Base-by-base conservation (phyloP, 2,797 vertebrate genomes). In the Vespertilio murinus region DNA sequence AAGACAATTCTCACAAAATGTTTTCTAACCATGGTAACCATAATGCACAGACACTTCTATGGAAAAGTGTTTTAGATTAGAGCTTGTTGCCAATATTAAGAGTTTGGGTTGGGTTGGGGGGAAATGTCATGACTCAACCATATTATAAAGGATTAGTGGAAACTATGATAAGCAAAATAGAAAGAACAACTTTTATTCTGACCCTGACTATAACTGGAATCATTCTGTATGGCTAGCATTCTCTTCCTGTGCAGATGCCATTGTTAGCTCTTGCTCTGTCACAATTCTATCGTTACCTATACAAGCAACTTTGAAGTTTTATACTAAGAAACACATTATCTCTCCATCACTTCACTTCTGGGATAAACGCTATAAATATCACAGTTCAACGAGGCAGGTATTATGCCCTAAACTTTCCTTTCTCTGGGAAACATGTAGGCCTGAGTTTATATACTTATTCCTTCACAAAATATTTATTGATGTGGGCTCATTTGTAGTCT, bases 1-100 rank as follows among this genome's bases (percentile, higher is more conserved):
- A 96, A 88, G 70, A 74, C 35, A 30, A 49, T 84, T 90, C 33
- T 77, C 82, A 83, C 61, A 71, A 95, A 94, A 91, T 83, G 74
- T 92, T 94, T 73, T 14, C 30, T 94, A 93, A 18, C 81, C 18
- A 67, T 82, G 70, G 81, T 65, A 95, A 89, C 79, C 40, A 52
- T 25, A 47, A 73, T 54, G 30, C n/a, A 89, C 28, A 88, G 52
- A 65, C 67, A 49, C 6, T 59, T 4, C 79, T 45, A 2, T 17
- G 78, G 33, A 80, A 28, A 78, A 89, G 23, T 17, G 3, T 20
- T 86, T 4, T 25, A n/a, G 64, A 23, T 90, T 22, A 65, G 78
- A 93, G 10, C 74, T 45, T 64, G 1, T 22, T 79, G 84, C 11
- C 45, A 82, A 35, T 79, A 82, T 89, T 56, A 88, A 78, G 23